Evolutionary conservation across 2,888 invertebrate species (phyloP).

Genomic region (Willowsia nigromaculata): DNA sequence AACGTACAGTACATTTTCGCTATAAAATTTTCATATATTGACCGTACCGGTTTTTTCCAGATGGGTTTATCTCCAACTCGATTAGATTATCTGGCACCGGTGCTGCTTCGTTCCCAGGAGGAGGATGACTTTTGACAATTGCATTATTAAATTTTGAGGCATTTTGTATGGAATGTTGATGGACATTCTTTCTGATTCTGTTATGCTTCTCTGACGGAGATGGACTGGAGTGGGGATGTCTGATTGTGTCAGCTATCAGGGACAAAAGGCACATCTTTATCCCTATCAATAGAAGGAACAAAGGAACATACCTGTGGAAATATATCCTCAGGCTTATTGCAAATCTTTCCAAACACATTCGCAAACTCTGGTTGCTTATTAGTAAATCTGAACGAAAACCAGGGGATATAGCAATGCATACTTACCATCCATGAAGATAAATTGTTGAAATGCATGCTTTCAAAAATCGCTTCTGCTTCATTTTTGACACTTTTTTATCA

Average conservation of each 20-base stretch:
- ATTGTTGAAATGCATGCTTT: constrained; percentile 53
- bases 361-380: not conserved
- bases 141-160: constrained; percentile 17
- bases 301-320: constrained; percentile 74
- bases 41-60: constrained; percentile 53
- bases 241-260: constrained; percentile 69
- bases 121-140: not conserved
- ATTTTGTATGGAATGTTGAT: not conserved
- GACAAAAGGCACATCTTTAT: constrained; percentile 77
- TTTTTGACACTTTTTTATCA: not conserved
- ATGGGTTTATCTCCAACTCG: constrained; percentile 44
- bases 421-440: constrained; percentile 60
- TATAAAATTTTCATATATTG: too few species aligned
- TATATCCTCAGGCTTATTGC: not conserved
- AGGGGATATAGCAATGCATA: not conserved
- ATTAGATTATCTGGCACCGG: constrained; percentile 50
- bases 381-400: not conserved
- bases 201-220: not conserved
- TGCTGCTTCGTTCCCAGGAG: constrained; percentile 35
- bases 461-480: constrained; percentile 5
- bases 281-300: constrained; percentile 74
- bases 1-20: too few species aligned
- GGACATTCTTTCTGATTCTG: not conserved
- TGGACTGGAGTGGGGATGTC: constrained; percentile 5
- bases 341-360: not conserved